Percentiles rank a stretch among this genome's conserved stretches.
phyloP scores from a whole-genome alignment of 2,888 invertebrate species.

The Euspilapteryx auroguttella region DNA sequence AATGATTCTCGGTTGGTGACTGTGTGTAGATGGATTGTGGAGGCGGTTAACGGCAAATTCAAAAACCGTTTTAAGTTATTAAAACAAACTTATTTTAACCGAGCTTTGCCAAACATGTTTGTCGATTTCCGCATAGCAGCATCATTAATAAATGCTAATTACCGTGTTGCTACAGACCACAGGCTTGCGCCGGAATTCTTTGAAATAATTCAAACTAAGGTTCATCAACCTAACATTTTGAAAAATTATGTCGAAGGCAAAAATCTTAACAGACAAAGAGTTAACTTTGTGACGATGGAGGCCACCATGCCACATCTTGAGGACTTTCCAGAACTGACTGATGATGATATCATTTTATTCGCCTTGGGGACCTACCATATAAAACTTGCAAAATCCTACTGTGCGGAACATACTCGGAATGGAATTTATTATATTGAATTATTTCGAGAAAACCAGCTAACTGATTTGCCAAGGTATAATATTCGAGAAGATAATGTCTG shows the following conservation, averaged over 20 bases:
- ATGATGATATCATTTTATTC: slow-evolving; percentile 4
- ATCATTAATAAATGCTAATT: slow-evolving; percentile 1
- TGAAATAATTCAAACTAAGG: slow-evolving; percentile 4
- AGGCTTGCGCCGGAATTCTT: slow-evolving; percentile 5
- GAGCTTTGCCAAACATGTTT: slow-evolving; percentile 4
- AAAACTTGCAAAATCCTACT: slow-evolving; percentile 6
- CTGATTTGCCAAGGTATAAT: background rate
- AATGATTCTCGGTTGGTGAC: slow-evolving; percentile 4
- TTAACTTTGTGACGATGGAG: slow-evolving; percentile 3
- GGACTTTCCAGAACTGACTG: slow-evolving; percentile 5
- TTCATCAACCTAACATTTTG: slow-evolving; percentile 4
- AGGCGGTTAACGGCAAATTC: slow-evolving; percentile 4
- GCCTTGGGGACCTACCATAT: slow-evolving; percentile 5
- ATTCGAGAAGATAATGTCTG: slow-evolving; percentile 1
- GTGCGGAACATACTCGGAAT: slow-evolving; percentile 5
- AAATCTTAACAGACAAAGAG: slow-evolving; percentile 6
- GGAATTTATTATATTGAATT: slow-evolving; percentile 5
- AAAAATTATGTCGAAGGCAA: slow-evolving; percentile 5
- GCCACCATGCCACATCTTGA: slow-evolving; percentile 1
- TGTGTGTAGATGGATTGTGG: slow-evolving; percentile 5
- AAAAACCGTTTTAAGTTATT: slow-evolving; percentile 5
- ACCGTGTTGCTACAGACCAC: slow-evolving; percentile 4
- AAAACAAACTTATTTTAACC: slow-evolving; percentile 5
- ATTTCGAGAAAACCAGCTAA: background rate
- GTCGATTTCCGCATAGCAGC: slow-evolving; percentile 4